A percentile compares a stretch with the other conserved stretches of the same genome.
phyloP scores from a whole-genome alignment of 2,797 vertebrate species.

The Falco naumanni region DNA sequence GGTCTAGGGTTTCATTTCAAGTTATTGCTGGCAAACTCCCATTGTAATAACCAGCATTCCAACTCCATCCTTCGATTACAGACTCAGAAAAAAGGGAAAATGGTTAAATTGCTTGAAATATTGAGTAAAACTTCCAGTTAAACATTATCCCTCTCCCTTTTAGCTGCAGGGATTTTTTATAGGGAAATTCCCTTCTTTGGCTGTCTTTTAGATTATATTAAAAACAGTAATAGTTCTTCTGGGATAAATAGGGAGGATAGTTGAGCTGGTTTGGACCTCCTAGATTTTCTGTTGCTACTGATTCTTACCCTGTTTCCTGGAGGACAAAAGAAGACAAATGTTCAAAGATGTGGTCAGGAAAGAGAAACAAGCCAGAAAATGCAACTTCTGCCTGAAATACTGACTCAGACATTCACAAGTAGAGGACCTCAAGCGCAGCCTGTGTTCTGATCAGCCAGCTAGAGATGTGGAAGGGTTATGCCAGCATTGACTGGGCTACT shows the following conservation, averaged over 20 bases:
- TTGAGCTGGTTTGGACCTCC: background rate
- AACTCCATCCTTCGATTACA: background rate
- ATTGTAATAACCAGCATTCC: background rate
- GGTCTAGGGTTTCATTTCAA: constrained; percentile 10
- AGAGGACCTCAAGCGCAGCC: background rate
- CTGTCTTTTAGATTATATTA: background rate
- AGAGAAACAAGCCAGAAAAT: constrained; percentile 8
- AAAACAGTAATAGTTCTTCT: background rate
- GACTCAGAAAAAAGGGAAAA: background rate
- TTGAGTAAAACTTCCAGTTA: background rate
- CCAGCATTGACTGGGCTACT: background rate
- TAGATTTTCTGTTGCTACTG: background rate
- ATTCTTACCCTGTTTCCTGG: background rate
- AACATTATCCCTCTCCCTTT: background rate
- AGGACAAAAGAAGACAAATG: background rate
- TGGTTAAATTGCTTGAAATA: background rate
- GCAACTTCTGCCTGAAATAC: background rate
- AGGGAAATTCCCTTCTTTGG: background rate
- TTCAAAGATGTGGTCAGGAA: background rate
- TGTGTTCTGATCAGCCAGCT: background rate
- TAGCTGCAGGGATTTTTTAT: background rate
- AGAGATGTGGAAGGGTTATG: background rate
- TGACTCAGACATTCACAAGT: background rate
- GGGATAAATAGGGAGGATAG: background rate
- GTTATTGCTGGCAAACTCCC: constrained; percentile 22